Percentiles rank a stretch among this genome's conserved stretches.
phyloP scores from a whole-genome alignment of 23 tunicate species.

The Ascidia mentula region DNA sequence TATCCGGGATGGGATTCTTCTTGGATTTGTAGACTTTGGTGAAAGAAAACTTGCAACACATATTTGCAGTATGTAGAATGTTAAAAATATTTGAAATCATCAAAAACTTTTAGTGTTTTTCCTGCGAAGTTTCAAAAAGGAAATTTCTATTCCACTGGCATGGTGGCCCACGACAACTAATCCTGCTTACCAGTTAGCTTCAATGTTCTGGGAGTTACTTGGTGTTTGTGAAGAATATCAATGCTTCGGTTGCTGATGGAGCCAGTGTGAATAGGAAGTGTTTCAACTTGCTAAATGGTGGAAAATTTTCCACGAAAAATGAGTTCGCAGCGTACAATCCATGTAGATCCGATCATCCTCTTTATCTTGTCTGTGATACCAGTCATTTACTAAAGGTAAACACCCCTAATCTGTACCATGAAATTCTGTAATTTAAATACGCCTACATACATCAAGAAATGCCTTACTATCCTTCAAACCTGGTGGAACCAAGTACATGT shows the following conservation, averaged over 20 bases:
- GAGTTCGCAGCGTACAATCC: background rate
- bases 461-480: background rate
- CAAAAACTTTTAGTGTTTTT: conserved; percentile 36
- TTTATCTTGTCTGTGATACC: background rate
- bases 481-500: background rate
- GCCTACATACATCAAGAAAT: background rate
- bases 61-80: too few species aligned
- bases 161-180: conserved; percentile 25
- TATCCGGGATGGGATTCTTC: background rate
- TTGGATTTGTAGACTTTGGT: conserved; percentile 3
- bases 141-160: conserved; percentile 23
- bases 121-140: conserved; percentile 9
- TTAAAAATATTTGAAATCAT: too few species aligned
- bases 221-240: conserved; percentile 23
- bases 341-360: background rate
- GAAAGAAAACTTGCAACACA: too few species aligned
- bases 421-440: too few species aligned
- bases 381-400: background rate
- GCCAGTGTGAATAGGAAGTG: conserved; percentile 22
- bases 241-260: conserved; percentile 30
- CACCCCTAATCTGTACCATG: too few species aligned
- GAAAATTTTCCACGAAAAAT: background rate
- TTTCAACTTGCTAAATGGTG: conserved; percentile 28
- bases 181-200: conserved; percentile 18
- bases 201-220: conserved; percentile 25